phyloP scores from a whole-genome alignment of 64 coral and sea anemone species.

The Stylophora pistillata region DNA sequence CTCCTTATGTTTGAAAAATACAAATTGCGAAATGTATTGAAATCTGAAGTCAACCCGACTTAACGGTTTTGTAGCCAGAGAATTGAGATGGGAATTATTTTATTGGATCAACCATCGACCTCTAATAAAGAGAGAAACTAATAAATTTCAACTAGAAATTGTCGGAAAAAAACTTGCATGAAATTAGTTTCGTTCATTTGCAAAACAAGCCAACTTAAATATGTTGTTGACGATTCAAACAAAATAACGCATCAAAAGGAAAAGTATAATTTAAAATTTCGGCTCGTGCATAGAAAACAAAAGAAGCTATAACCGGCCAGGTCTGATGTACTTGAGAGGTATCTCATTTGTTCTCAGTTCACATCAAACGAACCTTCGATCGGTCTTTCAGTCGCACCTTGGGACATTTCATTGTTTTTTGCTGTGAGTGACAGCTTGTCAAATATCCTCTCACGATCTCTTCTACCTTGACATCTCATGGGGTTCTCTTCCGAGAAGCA shows the following conservation, averaged over 20 bases:
- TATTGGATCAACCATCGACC: no score
- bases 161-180: not conserved
- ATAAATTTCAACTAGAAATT: no score
- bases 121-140: no score
- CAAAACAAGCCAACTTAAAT: not conserved
- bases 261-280: not conserved
- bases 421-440: slow-evolving; percentile 30
- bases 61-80: not conserved
- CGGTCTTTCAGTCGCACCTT: slow-evolving; percentile 1
- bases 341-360: slow-evolving; percentile 3
- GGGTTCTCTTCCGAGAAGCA: slow-evolving; percentile 51
- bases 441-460: slow-evolving; percentile 10
- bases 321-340: not conserved
- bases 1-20: not conserved
- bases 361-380: not conserved
- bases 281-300: not conserved
- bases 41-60: not conserved
- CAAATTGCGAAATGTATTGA: not conserved
- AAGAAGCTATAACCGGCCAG: not conserved
- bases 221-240: not conserved
- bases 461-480: slow-evolving; percentile 49
- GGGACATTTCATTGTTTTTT: slow-evolving; percentile 7
- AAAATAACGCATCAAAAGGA: not conserved
- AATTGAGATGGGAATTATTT: not conserved
- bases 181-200: not conserved